phyloP scores from a whole-genome alignment of 2,888 invertebrate genomes.

The Parascotia fuliginaria region DNA sequence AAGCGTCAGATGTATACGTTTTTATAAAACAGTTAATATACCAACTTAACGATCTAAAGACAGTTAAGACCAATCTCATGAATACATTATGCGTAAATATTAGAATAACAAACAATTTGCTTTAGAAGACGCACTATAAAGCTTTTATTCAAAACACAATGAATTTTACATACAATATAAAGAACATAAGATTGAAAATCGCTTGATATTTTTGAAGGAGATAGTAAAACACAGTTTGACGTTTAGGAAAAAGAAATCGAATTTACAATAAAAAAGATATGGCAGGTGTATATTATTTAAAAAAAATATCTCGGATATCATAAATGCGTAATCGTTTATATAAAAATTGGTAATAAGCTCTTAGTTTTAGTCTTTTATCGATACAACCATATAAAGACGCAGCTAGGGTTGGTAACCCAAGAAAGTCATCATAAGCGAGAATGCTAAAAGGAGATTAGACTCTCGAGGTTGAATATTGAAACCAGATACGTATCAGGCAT shows the following conservation, averaged over 20 bases:
- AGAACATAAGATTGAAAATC: conserved; percentile 22
- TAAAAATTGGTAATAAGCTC: conserved; percentile 27
- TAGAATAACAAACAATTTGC: conserved; percentile 65
- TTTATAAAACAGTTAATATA: conserved; percentile 72
- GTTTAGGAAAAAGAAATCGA: conserved; percentile 32
- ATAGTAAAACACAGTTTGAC: conserved; percentile 12
- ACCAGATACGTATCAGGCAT: too few species aligned
- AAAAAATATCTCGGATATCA: conserved; percentile 29
- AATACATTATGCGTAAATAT: conserved; percentile 70
- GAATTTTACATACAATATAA: conserved; percentile 8
- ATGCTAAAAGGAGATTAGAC: too few species aligned
- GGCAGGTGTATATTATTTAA: conserved; percentile 44
- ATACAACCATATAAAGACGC: not conserved
- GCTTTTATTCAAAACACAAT: conserved; percentile 31
- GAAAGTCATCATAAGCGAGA: too few species aligned
- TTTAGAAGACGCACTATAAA: conserved; percentile 19
- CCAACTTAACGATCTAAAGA: conserved; percentile 67
- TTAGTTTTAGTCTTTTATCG: conserved; percentile 13
- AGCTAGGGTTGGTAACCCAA: not conserved
- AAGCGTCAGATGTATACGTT: conserved; percentile 60
- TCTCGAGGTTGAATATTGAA: too few species aligned
- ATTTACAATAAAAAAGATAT: conserved; percentile 47
- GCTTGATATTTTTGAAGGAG: conserved; percentile 10
- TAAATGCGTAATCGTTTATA: conserved; percentile 39
- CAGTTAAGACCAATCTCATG: conserved; percentile 69